Conservation (phyloP, 2,888 invertebrate species). For the Drosophila dives region DNA sequence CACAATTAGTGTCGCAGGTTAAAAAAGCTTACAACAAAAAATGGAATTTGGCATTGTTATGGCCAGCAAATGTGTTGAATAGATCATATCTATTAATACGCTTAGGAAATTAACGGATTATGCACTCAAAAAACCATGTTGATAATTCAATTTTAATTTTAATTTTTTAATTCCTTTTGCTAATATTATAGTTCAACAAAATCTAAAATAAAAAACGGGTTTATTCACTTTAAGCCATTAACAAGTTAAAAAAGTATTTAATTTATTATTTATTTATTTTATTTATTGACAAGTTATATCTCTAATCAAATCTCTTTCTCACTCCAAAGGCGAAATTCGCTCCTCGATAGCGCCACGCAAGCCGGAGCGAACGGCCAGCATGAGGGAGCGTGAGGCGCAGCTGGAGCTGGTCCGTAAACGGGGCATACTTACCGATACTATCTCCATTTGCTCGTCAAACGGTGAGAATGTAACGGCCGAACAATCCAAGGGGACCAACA, state of each 20-base stretch:
- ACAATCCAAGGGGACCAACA: constrained; percentile 49
- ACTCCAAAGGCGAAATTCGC: constrained; percentile 90
- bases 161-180: neutral
- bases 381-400: constrained; percentile 91
- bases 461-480: constrained; percentile 83
- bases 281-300: neutral
- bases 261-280: too few relatives aligned
- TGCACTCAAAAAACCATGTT: neutral
- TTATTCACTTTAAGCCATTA: neutral
- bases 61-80: constrained; percentile 4
- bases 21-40: constrained; percentile 15
- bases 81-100: constrained; percentile 21
- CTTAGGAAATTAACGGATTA: neutral
- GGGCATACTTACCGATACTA: constrained; percentile 83
- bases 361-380: constrained; percentile 94
- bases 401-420: constrained; percentile 86
- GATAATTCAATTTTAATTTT: neutral
- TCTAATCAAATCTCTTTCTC: neutral
- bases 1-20: constrained; percentile 72
- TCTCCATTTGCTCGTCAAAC: constrained; percentile 85
- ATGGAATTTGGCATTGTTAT: constrained; percentile 32
- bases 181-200: neutral
- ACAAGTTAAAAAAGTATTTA: neutral
- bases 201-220: neutral
- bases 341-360: constrained; percentile 93